Evolutionary conservation across 1,140 invertebrate species (phyloP).

Genomic region (Magallana gigas): DNA sequence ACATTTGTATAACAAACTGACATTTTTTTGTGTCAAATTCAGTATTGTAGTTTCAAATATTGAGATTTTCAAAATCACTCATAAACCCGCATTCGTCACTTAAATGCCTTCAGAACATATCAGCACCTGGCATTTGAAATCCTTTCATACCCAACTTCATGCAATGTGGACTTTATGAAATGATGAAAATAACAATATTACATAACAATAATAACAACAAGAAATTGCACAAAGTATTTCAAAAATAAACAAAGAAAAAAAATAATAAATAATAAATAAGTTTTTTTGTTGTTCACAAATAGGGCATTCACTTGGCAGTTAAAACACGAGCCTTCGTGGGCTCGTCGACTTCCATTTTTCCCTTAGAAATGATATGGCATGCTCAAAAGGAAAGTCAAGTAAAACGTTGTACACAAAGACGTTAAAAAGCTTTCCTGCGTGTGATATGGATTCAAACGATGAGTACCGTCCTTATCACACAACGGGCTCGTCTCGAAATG

Average conservation of each 20-base stretch:
- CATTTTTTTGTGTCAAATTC: constrained; percentile 20
- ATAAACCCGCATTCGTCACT: neutral
- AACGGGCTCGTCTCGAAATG: neutral
- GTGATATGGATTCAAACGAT: neutral
- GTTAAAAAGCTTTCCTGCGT: neutral
- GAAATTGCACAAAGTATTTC: constrained; percentile 15
- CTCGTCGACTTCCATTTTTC: neutral
- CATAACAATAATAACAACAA: constrained; percentile 5
- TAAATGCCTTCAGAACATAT: constrained; percentile 9
- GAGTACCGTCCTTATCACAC: neutral
- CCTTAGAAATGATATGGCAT: constrained; percentile 18
- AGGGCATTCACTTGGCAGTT: neutral
- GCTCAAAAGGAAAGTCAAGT: neutral
- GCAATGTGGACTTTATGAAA: neutral
- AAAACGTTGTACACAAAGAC: neutral
- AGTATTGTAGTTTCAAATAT: constrained; percentile 6
- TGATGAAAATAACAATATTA: constrained; percentile 25
- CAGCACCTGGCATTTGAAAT: constrained; percentile 18
- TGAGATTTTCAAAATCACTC: constrained; percentile 11
- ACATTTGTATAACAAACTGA: constrained; percentile 13
- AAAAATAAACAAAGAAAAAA: neutral
- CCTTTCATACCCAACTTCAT: neutral
- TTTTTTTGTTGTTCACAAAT: constrained; percentile 7
- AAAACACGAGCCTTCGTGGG: neutral
- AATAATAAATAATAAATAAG: constrained; percentile 29